Evolutionary conservation across 2,797 vertebrate species (phyloP), one percentile per base, ranked within the genome.

Genomic region (Hippocampus kuda): DNA sequence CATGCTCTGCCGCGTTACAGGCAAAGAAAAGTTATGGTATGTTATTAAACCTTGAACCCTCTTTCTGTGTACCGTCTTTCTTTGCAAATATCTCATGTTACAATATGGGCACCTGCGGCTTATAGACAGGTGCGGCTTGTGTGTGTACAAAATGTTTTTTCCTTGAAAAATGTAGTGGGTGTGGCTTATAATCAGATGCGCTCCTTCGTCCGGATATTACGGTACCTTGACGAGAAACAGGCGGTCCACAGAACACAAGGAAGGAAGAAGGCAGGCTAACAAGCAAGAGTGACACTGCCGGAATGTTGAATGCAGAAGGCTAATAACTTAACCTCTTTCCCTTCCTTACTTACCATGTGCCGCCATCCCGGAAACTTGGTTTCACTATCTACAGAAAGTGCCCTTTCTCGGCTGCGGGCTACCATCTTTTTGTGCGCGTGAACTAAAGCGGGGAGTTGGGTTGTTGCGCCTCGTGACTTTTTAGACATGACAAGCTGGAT

Each of bases 401-500:
- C 48, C 56, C 1, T 68, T 75, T 69, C 44, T 68, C 64, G 62
- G 67, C 66, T 76, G 71, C 71, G 68, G 76, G 42, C 48, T 20
- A 16, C 16, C 44, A 65, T 72, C 18, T 72, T 76, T 81, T 68
- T 49, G 68, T 56, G 24, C 7, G 24, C 62, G 71, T 70, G 69
- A 84, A 79, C 75, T 74, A 63, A 59, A 68, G 68, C 69, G 30
- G 59, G 69, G 69, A 72, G 80, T 79, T 76, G 72, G 75, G 76
- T 77, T 75, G 70, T 78, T 75, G 67, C 66, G 69, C 71, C 73
- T 77, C 74, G 78, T 81, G 79, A 68, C 44, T 62, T 70, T 71
- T 76, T 65, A 81, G 76, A 82, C 78, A 73, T 81, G 67, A 83
- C 76, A 79, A 77, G 70, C 7, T 64, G 72, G 74, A 85, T 84